Conservation (phyloP, 1,140 invertebrate genomes). For the Episyrphus balteatus region DNA sequence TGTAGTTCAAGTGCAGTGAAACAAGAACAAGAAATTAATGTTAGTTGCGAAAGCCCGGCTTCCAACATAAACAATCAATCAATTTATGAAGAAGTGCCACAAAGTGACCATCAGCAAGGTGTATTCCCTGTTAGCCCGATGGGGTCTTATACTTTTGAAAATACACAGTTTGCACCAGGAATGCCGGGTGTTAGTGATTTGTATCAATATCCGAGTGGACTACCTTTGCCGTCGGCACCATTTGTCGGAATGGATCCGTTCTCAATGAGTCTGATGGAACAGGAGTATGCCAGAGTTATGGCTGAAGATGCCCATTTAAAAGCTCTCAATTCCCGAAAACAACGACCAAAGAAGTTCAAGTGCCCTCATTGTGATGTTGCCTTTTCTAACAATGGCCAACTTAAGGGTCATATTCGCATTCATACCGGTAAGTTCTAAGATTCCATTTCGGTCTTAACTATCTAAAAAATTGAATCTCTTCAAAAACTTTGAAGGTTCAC, state of each 20-base stretch:
- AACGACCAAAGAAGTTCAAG: constrained; percentile 77
- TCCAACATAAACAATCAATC: background rate
- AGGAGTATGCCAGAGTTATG: constrained; percentile 52
- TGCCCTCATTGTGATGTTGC: constrained; percentile 80
- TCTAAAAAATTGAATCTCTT: background rate
- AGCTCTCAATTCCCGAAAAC: constrained; percentile 53
- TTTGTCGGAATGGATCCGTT: constrained; percentile 30
- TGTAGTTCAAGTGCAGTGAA: too few species aligned
- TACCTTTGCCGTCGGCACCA: constrained; percentile 5
- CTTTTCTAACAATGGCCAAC: constrained; percentile 86
- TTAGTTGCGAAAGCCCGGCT: background rate
- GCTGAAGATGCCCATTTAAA: constrained; percentile 54
- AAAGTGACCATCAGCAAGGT: constrained; percentile 2
- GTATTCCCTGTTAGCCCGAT: too few species aligned
- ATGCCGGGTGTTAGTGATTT: too few species aligned
- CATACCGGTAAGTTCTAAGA: constrained; percentile 60
- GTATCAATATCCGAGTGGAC: too few species aligned
- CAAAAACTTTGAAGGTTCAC: too few species aligned
- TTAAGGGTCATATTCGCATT: constrained; percentile 82
- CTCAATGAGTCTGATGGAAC: constrained; percentile 40
- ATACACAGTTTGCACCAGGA: too few species aligned
- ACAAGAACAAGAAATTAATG: background rate
- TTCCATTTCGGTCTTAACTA: background rate
- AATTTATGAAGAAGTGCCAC: background rate
- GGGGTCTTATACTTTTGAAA: too few species aligned